Evolutionary conservation across 2,888 invertebrate genomes (phyloP), one percentile per base, ranked within the genome.

Genomic region (Sylvicola fuscatus): DNA sequence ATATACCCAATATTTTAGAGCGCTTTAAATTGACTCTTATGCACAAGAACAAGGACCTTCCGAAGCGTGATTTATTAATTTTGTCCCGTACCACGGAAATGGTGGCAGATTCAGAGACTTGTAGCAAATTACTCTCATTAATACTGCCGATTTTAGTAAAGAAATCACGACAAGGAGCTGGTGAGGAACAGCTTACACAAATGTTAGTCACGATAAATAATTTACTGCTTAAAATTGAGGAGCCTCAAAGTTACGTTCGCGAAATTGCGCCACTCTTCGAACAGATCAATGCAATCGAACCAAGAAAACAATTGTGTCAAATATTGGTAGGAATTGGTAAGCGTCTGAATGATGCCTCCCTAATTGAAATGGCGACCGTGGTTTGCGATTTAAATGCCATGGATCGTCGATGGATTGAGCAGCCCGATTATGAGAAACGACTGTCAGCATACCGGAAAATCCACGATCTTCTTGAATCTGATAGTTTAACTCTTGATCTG

Each of bases 321-420:
- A 54, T 78, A 13, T 54, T 83, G 10, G 52, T 60, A 14, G 66
- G 66, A 5, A 69, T 81, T 37, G 65, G 69, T 3, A 60, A 62
- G 34, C 62, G 59, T 40, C 47, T 42, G 4, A 54, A 61, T 43
- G 59, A 60, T 38, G 58, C 62, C 10, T 43, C 57, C 27, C 62
- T 68, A 36, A 61, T 67, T 1, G 52, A 61, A 29, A 58, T 66
- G 38, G 62, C 68, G 0, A 53, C 62, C 11, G 48, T 79, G 11
- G 56, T 81, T 3, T 51, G 53, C 4, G 70, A 79, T 52, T 65
- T 93, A 45, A 95, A 95, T 57, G 76, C 92, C 0, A 90, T 75
- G 66, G 82, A 93, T 56, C 66, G 68, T 32, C 71, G 76, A 42
- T 82, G 82, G 73, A 67, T 93, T n/a, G 92, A 93, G 46, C 92